Conservation (phyloP, 2,888 invertebrate genomes). For the Trisateles emortualis region DNA sequence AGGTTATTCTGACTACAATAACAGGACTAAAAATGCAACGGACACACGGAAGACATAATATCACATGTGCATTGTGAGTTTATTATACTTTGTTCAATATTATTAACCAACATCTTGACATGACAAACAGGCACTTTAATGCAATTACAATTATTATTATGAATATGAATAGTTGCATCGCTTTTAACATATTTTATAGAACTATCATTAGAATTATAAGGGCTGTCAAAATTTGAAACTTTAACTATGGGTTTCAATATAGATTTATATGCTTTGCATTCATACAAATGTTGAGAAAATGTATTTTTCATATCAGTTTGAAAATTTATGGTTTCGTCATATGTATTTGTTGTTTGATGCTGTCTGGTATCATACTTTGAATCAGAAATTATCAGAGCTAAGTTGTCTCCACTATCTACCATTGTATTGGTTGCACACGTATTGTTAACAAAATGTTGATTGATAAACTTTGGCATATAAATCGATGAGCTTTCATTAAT, state of each 20-base stretch:
- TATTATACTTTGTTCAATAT: slow-evolving; percentile 71
- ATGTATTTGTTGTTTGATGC: slow-evolving; percentile 47
- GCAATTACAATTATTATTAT: slow-evolving; percentile 70
- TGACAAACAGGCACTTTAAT: slow-evolving; percentile 77
- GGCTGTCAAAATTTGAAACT: slow-evolving; percentile 52
- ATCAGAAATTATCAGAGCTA: slow-evolving; percentile 50
- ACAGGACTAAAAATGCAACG: slow-evolving; percentile 41
- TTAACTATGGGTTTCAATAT: slow-evolving; percentile 35
- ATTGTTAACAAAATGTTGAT: slow-evolving; percentile 11
- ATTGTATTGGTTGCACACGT: slow-evolving; percentile 50
- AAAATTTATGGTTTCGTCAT: slow-evolving; percentile 43
- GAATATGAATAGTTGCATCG: slow-evolving; percentile 18
- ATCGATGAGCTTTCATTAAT: too few species aligned
- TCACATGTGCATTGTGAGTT: slow-evolving; percentile 75
- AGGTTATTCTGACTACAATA: too few species aligned
- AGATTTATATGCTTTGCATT: slow-evolving; percentile 37
- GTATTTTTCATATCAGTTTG: slow-evolving; percentile 32
- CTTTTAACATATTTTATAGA: slow-evolving; percentile 30
- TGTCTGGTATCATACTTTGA: slow-evolving; percentile 37
- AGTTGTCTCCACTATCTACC: background rate
- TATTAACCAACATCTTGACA: slow-evolving; percentile 78
- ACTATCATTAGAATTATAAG: slow-evolving; percentile 39
- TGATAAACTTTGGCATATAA: too few species aligned
- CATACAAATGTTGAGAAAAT: slow-evolving; percentile 7
- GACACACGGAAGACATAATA: slow-evolving; percentile 68